phyloP scores from a whole-genome alignment of 2,888 invertebrate species.

The Ischnus inquisitorius region DNA sequence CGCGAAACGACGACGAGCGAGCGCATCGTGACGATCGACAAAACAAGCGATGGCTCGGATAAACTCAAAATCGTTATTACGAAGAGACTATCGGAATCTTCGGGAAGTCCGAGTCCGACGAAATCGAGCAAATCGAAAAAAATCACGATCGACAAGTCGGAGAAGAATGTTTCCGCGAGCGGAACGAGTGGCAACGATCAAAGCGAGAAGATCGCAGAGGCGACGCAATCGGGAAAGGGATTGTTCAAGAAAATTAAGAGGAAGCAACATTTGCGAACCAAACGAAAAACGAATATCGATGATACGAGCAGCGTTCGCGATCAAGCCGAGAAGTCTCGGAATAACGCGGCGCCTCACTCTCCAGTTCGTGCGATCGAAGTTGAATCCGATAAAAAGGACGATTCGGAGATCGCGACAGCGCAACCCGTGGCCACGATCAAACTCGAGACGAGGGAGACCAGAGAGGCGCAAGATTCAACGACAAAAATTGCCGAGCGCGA shows the following conservation, averaged over 20 bases:
- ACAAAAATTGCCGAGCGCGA: conserved; percentile 43
- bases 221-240: conserved; percentile 53
- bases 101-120: conserved; percentile 23
- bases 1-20: conserved; percentile 26
- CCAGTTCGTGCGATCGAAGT: conserved; percentile 20
- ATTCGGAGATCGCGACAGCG: background rate
- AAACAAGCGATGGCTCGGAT: conserved; percentile 48
- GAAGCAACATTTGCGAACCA: conserved; percentile 60
- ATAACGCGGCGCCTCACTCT: background rate
- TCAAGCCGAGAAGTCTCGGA: conserved; percentile 56
- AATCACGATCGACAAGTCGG: conserved; percentile 3
- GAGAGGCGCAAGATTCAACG: background rate
- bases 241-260: conserved; percentile 64
- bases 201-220: conserved; percentile 43
- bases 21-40: conserved; percentile 60
- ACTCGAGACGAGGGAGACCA: conserved; percentile 30
- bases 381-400: conserved; percentile 21
- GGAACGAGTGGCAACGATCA: conserved; percentile 43
- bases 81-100: conserved; percentile 50
- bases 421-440: conserved; percentile 13
- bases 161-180: conserved; percentile 28
- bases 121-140: conserved; percentile 48
- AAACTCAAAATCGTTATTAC: conserved; percentile 59
- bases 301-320: conserved; percentile 16
- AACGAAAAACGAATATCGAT: conserved; percentile 38